A percentile compares a stretch with the other conserved stretches of the same genome.
phyloP scores from a whole-genome alignment of 2,113 vertebrate species.

The Castor canadensis region DNA sequence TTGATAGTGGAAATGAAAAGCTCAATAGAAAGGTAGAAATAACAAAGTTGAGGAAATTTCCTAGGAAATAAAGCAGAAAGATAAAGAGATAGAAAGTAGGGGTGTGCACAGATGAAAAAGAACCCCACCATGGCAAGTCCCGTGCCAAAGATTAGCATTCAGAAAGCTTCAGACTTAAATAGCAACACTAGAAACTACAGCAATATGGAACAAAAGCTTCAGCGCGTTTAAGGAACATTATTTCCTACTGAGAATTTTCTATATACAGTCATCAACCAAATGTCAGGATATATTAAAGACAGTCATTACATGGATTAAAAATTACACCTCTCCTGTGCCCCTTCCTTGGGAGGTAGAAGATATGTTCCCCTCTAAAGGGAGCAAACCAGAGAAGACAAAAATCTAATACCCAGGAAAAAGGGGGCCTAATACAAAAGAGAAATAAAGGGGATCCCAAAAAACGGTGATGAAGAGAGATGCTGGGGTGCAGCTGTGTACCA shows the following conservation, averaged over 20 bases:
- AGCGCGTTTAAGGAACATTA: constrained; percentile 31
- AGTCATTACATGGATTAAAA: neutral
- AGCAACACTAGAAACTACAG: constrained; percentile 2
- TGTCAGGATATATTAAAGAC: neutral
- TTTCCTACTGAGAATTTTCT: constrained; percentile 28
- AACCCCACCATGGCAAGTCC: neutral
- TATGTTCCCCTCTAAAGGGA: neutral
- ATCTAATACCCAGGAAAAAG: neutral
- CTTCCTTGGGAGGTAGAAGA: neutral
- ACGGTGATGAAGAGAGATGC: neutral
- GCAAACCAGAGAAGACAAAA: neutral
- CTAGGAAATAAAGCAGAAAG: neutral
- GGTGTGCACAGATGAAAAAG: neutral
- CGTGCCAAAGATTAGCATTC: neutral
- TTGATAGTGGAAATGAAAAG: neutral
- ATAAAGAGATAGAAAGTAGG: neutral
- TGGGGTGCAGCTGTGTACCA: neutral
- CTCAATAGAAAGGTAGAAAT: neutral
- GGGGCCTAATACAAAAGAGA: neutral
- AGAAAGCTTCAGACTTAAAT: neutral
- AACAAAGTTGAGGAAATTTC: neutral
- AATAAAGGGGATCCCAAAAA: neutral
- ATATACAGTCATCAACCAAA: constrained; percentile 21
- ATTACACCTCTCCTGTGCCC: neutral
- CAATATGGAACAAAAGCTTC: constrained; percentile 11